phyloP scores from a whole-genome alignment of 2,888 invertebrate genomes.

The Pheosia gnoma region DNA sequence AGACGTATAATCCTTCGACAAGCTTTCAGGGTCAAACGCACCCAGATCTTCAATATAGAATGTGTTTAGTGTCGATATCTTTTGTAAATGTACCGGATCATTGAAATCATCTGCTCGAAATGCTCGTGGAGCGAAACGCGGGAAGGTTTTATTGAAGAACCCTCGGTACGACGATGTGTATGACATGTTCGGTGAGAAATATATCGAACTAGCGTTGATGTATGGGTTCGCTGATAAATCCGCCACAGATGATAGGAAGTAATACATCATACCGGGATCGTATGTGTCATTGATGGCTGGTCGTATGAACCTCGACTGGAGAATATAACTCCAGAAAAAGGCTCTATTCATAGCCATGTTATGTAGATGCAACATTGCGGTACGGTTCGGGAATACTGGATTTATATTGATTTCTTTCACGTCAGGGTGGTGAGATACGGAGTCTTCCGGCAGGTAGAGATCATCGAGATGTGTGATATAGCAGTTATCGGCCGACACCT shows the following conservation, averaged over 20 bases:
- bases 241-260: constrained; percentile 96
- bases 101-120: constrained; percentile 96
- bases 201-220: constrained; percentile 96
- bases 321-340: constrained; percentile 97
- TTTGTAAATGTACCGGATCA: constrained; percentile 96
- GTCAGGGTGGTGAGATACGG: constrained; percentile 96
- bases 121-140: constrained; percentile 96
- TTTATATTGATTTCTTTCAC: constrained; percentile 97
- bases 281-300: constrained; percentile 96
- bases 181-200: constrained; percentile 96
- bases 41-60: constrained; percentile 94
- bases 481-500: constrained; percentile 94
- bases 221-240: constrained; percentile 97
- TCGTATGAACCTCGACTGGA: constrained; percentile 94
- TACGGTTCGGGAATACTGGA: constrained; percentile 97
- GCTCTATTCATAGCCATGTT: constrained; percentile 98
- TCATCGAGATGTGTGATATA: constrained; percentile 93
- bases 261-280: constrained; percentile 99
- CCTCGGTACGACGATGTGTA: constrained; percentile 97
- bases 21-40: constrained; percentile 90
- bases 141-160: constrained; percentile 98
- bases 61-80: constrained; percentile 97
- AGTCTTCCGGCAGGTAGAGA: constrained; percentile 91
- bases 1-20: constrained; percentile 94
- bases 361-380: constrained; percentile 95